Evolutionary conservation across 2,113 vertebrate genomes (phyloP).

Genomic region (Polypterus bichir): DNA sequence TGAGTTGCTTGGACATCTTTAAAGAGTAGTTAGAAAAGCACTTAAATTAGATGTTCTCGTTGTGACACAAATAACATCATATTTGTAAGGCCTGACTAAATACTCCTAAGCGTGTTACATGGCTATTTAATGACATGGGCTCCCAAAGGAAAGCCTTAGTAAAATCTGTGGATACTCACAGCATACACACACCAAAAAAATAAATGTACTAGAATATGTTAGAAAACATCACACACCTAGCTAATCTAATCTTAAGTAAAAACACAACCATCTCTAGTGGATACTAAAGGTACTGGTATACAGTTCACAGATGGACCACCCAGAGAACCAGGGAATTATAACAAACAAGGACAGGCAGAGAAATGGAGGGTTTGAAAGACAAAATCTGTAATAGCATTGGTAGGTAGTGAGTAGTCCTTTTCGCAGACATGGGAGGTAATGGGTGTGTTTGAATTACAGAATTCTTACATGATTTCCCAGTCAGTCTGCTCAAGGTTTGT

Average conservation of each 20-base stretch:
- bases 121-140: too few relatives aligned
- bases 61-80: too few relatives aligned
- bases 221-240: too few relatives aligned
- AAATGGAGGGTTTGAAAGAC: constrained; percentile 22
- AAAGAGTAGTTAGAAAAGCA: too few relatives aligned
- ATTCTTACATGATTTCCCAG: constrained; percentile 50
- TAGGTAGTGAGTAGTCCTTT: constrained; percentile 16
- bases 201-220: too few relatives aligned
- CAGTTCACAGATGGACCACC: constrained; percentile 55
- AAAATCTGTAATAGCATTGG: constrained; percentile 13
- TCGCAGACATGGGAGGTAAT: constrained; percentile 18
- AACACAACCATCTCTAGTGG: constrained; percentile 30
- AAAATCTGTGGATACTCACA: too few relatives aligned
- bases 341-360: constrained; percentile 25
- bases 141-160: too few relatives aligned
- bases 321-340: constrained; percentile 49
- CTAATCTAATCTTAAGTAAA: constrained; percentile 23
- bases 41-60: too few relatives aligned
- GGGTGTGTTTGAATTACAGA: constrained; percentile 32
- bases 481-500: constrained; percentile 36
- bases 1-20: too few relatives aligned
- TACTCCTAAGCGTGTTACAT: too few relatives aligned
- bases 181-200: too few relatives aligned
- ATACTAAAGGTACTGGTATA: constrained; percentile 41
- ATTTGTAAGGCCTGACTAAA: too few relatives aligned